Conservation (phyloP, 2,888 invertebrate species). For the Spilosoma lubricipeda region DNA sequence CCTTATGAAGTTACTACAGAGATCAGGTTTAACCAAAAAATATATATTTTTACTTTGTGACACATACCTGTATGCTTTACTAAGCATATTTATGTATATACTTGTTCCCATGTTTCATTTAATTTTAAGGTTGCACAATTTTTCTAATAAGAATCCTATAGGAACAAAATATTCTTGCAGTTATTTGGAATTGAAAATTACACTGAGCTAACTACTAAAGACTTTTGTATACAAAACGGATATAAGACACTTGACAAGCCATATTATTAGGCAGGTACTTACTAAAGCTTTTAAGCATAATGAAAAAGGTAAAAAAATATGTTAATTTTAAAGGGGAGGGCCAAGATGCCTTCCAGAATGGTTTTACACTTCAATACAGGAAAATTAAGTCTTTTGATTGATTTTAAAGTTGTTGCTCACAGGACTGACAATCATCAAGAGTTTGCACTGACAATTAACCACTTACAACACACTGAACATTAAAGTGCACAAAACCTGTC, state of each 20-base stretch:
- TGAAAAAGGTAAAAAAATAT: not conserved
- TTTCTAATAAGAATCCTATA: not conserved
- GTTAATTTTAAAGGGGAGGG: not conserved
- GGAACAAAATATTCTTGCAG: not conserved
- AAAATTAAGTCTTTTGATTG: not conserved
- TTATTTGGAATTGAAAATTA: not conserved
- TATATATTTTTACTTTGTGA: not conserved
- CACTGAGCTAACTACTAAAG: not conserved
- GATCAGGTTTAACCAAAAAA: not conserved
- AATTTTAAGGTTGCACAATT: not conserved
- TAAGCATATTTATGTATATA: slow-evolving; percentile 24
- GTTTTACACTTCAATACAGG: not conserved
- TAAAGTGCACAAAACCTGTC: slow-evolving; percentile 9
- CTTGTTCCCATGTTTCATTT: too few species aligned
- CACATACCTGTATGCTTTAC: not conserved
- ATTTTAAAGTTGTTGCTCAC: not conserved
- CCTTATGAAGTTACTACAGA: not conserved
- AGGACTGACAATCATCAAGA: not conserved
- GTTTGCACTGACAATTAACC: slow-evolving; percentile 8
- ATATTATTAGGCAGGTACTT: not conserved
- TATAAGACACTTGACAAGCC: not conserved
- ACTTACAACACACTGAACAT: slow-evolving; percentile 25
- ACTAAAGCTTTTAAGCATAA: not conserved
- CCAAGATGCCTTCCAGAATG: slow-evolving; percentile 4
- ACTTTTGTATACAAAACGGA: not conserved